Base-by-base conservation (phyloP, 2,797 vertebrate genomes). In the Acanthurus lineatus region DNA sequence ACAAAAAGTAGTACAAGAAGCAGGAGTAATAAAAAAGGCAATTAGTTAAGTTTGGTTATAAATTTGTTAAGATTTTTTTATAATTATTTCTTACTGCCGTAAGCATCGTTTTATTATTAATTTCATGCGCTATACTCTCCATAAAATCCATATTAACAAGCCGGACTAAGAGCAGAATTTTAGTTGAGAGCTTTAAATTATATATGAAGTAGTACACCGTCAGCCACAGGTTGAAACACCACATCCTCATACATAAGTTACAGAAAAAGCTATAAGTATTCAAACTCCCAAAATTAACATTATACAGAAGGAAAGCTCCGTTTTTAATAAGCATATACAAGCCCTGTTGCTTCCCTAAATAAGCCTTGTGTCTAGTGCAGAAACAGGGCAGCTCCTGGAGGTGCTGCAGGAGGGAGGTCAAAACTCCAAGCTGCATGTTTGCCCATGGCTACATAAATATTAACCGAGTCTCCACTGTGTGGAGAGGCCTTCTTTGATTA, bases 361-460 rank as follows among this genome's bases (percentile, higher is more conserved):
- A 61, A 75, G 45, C 47, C 60, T 74, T 63, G 68, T 58, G 48
- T 71, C 67, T 70, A 22, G 70, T 60, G 83, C 52, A 77, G 78
- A 72, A 44, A 59, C 42, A 68, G 76, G 74, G 82, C 74, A 66
- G 76, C 77, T 84, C 81, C 76, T 88, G 17, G 49, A 86, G 79
- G 78, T 88, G 79, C 82, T 67, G 63, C 74, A 77, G 82, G 76
- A 85, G 73, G 85, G 69, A 84, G 86, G 86, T 88, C 83, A 88
- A 77, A 88, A 81, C 85, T 88, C 85, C 73, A 70, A 77, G 79
- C 86, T 83, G 85, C 80, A 85, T 42, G 76, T 90, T 93, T 90
- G 89, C 92, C 89, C 83, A 68, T 92, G 90, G 89, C 92, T 92
- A 93, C 90, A 93, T 95, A 93, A 94, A 95, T 95, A 94, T 93